Percentiles rank a stretch among this genome's conserved stretches.
phyloP scores from a whole-genome alignment of 2,113 vertebrate genomes.

The Pantherophis guttatus region DNA sequence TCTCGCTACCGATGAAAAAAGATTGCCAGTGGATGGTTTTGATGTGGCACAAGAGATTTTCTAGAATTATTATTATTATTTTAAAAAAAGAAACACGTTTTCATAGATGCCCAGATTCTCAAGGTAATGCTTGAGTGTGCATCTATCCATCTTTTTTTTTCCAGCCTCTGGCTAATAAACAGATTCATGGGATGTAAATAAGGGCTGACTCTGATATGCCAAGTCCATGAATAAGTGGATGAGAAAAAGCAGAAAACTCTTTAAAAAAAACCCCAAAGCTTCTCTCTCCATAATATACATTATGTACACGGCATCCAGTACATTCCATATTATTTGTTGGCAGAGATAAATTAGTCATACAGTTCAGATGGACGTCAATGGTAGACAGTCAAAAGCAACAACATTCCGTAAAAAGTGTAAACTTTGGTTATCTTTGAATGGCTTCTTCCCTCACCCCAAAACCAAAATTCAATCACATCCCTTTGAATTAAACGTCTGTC shows the following conservation, averaged over 20 bases:
- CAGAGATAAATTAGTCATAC: conserved; percentile 68
- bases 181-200: conserved; percentile 36
- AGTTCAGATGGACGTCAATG: conserved; percentile 57
- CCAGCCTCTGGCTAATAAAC: neutral
- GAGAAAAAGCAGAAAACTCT: conserved; percentile 52
- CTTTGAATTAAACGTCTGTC: conserved; percentile 5
- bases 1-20: neutral
- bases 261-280: conserved; percentile 61
- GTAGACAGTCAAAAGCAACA: conserved; percentile 39
- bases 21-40: neutral
- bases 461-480: neutral
- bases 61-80: neutral
- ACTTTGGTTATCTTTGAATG: conserved; percentile 40
- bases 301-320: conserved; percentile 77
- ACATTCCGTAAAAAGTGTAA: conserved; percentile 44
- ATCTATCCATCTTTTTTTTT: neutral
- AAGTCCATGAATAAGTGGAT: conserved; percentile 57
- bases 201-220: conserved; percentile 58
- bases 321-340: conserved; percentile 64
- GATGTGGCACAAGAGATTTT: neutral
- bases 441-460: neutral
- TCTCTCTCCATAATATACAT: conserved; percentile 66
- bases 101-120: neutral
- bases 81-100: no score
- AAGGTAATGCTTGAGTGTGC: neutral